These are phyloP conservation scores for Drosophila lacteicornis DNA, from an alignment of 1,140 invertebrate species.

Conservation along the genomic window DNA sequence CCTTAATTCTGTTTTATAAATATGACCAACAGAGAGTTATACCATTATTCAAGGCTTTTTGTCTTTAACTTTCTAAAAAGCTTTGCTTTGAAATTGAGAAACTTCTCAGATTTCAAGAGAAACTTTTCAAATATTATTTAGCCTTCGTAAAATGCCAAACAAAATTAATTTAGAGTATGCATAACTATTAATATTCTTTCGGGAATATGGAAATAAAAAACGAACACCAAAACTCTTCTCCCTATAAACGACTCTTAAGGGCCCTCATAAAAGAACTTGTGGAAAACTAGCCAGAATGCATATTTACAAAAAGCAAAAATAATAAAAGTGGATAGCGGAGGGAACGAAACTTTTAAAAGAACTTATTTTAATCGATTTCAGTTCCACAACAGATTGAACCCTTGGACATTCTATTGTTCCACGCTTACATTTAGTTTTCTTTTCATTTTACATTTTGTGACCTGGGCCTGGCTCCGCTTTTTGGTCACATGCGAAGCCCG, in stretches of 20 bases:
- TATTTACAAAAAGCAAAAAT: not conserved
- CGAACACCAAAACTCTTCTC: not conserved
- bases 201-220: not conserved
- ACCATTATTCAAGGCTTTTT: not conserved
- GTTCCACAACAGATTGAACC: not conserved
- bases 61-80: not conserved
- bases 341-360: not conserved
- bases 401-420: not conserved
- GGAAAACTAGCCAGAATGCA: not conserved
- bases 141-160: not conserved
- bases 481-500: slow-evolving; percentile 15
- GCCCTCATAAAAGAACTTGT: not conserved
- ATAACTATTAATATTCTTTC: not conserved
- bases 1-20: not conserved
- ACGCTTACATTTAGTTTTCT: slow-evolving; percentile 7
- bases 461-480: not conserved
- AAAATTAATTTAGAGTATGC: not conserved
- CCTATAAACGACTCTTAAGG: not conserved
- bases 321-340: not conserved
- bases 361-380: slow-evolving; percentile 10
- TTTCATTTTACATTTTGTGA: slow-evolving; percentile 21
- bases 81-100: not conserved
- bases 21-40: not conserved
- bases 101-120: not conserved
- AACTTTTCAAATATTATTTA: not conserved